Evolutionary conservation across 1,140 invertebrate genomes (phyloP).

Genomic region (Drosophila willistoni): DNA sequence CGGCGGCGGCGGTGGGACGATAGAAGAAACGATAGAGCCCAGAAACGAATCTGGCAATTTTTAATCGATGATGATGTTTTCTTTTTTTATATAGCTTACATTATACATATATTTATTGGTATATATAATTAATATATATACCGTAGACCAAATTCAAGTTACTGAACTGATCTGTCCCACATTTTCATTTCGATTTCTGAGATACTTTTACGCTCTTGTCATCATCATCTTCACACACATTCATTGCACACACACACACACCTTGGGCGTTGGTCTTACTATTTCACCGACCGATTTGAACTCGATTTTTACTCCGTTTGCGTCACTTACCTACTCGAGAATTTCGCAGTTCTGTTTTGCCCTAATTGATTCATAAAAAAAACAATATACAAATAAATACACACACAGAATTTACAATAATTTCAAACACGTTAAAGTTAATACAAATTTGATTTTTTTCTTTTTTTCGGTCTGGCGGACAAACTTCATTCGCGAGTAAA

Average conservation of each 20-base stretch:
- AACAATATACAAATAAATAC: constrained; percentile 54
- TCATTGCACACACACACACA: constrained; percentile 30
- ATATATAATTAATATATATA: constrained; percentile 23
- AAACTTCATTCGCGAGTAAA: constrained; percentile 73
- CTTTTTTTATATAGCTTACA: constrained; percentile 4
- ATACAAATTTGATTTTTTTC: constrained; percentile 41
- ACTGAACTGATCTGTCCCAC: constrained; percentile 53
- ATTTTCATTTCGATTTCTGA: constrained; percentile 41
- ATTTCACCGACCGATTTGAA: constrained; percentile 55
- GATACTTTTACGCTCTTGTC: constrained; percentile 64
- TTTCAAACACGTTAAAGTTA: constrained; percentile 65
- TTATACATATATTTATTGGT: constrained; percentile 57
- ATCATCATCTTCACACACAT: constrained; percentile 31
- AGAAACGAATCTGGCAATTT: constrained; percentile 68
- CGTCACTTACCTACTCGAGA: constrained; percentile 75
- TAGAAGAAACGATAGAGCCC: constrained; percentile 48
- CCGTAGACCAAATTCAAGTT: constrained; percentile 1
- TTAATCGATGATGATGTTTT: constrained; percentile 69
- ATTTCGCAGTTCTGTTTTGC: constrained; percentile 64
- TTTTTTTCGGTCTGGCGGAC: constrained; percentile 65
- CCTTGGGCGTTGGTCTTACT: constrained; percentile 71
- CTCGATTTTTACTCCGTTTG: constrained; percentile 45
- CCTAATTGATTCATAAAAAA: constrained; percentile 75
- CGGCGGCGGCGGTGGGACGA: constrained; percentile 40
- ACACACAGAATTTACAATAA: constrained; percentile 37